These are phyloP conservation scores for Siniperca scherzeri DNA, from an alignment of 2,797 vertebrate species.

Conservation along the genomic window DNA sequence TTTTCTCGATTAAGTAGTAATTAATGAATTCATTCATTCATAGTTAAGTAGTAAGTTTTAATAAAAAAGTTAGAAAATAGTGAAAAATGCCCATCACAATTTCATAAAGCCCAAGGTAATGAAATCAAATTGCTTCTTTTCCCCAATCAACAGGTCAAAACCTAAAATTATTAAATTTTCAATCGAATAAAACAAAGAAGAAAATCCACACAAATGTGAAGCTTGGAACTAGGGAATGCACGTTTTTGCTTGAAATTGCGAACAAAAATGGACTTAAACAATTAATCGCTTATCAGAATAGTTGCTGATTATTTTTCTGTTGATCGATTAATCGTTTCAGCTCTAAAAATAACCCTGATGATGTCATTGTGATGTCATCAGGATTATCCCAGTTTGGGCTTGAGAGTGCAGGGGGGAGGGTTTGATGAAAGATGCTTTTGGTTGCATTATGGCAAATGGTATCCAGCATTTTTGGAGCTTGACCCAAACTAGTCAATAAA, in stretches of 20 bases:
- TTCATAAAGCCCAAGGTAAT: neutral
- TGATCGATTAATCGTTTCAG: no score
- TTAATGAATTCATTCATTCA: no score
- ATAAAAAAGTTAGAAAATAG: neutral
- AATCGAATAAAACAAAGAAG: neutral
- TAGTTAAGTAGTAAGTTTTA: no score
- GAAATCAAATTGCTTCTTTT: slow-evolving; percentile 8
- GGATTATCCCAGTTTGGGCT: neutral
- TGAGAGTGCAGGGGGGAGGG: neutral
- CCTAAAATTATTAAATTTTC: neutral
- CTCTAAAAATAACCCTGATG: neutral
- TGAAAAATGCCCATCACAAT: neutral
- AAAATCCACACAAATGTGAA: neutral
- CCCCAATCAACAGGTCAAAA: neutral
- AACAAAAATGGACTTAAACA: neutral
- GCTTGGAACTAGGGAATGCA: no score
- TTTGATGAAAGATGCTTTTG: neutral
- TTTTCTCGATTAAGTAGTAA: neutral
- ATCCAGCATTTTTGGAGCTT: neutral
- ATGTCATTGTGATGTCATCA: neutral
- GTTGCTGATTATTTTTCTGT: neutral
- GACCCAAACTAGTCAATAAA: neutral
- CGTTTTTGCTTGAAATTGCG: neutral
- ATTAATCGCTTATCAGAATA: neutral
- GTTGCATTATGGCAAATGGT: neutral